A percentile compares a stretch with the other conserved stretches of the same genome.
phyloP scores from a whole-genome alignment of 2,888 invertebrate genomes.

The Pandemis heparana region DNA sequence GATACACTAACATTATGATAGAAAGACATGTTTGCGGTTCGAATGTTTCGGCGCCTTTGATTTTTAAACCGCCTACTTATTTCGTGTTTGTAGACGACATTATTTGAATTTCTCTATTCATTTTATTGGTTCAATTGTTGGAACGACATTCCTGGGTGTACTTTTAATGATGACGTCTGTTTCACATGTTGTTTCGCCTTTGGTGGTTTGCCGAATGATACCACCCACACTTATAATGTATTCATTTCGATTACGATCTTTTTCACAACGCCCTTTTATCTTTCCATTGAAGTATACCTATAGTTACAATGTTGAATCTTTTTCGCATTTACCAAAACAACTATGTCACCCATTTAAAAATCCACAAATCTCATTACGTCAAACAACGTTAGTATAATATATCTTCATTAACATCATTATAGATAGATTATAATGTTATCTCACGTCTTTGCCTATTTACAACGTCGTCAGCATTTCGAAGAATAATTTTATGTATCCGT shows the following conservation, averaged over 20 bases:
- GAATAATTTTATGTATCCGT: constrained; percentile 46
- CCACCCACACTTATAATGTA: constrained; percentile 38
- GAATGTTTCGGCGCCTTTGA: constrained; percentile 74
- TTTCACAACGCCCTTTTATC: background rate
- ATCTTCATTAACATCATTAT: constrained; percentile 30
- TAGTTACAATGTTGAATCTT: background rate
- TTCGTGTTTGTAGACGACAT: constrained; percentile 57
- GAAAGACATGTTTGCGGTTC: constrained; percentile 62
- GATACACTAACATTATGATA: constrained; percentile 56
- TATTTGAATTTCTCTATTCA: constrained; percentile 62
- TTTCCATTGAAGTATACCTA: background rate
- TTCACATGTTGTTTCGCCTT: constrained; percentile 28
- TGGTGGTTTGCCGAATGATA: constrained; percentile 44
- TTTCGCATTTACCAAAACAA: background rate
- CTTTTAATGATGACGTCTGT: constrained; percentile 44
- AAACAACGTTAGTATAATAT: constrained; percentile 14
- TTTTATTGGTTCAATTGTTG: constrained; percentile 70
- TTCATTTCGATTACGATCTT: no score
- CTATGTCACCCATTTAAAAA: constrained; percentile 17
- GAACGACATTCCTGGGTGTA: constrained; percentile 48
- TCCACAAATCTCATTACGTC: constrained; percentile 21
- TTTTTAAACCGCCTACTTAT: constrained; percentile 59
- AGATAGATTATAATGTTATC: constrained; percentile 16
- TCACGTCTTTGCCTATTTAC: constrained; percentile 45
- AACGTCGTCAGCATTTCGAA: constrained; percentile 30